phyloP scores from a whole-genome alignment of 1,140 invertebrate genomes.

The Mamestra configurata region DNA sequence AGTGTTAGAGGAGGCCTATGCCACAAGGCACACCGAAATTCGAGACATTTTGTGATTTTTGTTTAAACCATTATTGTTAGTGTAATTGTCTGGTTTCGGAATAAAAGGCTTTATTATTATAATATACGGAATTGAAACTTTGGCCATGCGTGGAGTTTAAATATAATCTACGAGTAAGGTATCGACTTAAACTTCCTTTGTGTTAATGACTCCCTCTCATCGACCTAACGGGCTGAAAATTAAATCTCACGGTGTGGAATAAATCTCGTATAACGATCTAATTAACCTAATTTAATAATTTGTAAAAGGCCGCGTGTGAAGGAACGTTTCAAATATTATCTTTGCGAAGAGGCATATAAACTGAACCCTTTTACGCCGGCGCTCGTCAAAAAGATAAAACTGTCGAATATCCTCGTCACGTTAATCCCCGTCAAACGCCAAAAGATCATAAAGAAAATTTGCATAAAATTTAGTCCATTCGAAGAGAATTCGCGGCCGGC shows the following conservation, averaged over 20 bases:
- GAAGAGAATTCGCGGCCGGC: conserved; percentile 64
- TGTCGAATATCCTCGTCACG: conserved; percentile 59
- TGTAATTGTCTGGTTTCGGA: too few species aligned
- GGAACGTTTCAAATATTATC: conserved; percentile 41
- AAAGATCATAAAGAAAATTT: conserved; percentile 72
- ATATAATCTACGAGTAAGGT: too few species aligned
- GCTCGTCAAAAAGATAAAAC: conserved; percentile 54
- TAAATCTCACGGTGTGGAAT: neutral
- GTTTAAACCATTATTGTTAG: too few species aligned
- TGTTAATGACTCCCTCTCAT: neutral
- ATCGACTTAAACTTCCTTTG: too few species aligned
- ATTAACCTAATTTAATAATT: conserved; percentile 33
- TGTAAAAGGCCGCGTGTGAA: conserved; percentile 6
- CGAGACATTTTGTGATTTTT: too few species aligned
- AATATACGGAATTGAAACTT: too few species aligned
- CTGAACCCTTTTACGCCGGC: conserved; percentile 35
- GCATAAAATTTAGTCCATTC: conserved; percentile 71
- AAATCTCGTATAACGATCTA: conserved; percentile 8
- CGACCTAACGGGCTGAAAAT: neutral
- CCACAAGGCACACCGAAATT: too few species aligned
- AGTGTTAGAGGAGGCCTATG: too few species aligned
- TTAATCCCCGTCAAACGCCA: conserved; percentile 68
- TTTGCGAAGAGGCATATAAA: conserved; percentile 40
- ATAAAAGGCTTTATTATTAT: too few species aligned
- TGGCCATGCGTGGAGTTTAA: too few species aligned